phyloP scores from a whole-genome alignment of 2,113 vertebrate species.

The Clarias batrachus region DNA sequence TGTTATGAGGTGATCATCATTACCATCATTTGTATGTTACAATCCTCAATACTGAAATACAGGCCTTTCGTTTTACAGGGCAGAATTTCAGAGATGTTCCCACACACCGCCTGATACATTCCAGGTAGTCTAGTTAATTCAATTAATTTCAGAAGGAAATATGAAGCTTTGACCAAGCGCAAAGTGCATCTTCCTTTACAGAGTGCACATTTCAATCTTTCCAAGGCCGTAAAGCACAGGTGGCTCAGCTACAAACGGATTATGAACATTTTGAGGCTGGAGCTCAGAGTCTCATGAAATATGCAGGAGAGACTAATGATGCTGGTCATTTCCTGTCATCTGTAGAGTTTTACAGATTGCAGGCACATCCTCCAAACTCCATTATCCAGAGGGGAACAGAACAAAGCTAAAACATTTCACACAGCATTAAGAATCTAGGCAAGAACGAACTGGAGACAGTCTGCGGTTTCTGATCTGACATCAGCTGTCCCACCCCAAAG shows the following conservation, averaged over 20 bases:
- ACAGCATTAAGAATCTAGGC: neutral
- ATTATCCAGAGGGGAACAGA: slow-evolving; percentile 21
- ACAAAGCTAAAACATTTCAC: slow-evolving; percentile 1
- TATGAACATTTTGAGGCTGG: neutral
- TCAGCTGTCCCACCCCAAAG: neutral
- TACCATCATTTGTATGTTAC: neutral
- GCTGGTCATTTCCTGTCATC: slow-evolving; percentile 47
- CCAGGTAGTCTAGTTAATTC: slow-evolving; percentile 14
- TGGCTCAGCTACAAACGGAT: slow-evolving; percentile 9
- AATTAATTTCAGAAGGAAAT: slow-evolving; percentile 9
- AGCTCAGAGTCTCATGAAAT: slow-evolving; percentile 49
- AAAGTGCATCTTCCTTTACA: slow-evolving; percentile 18
- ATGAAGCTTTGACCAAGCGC: slow-evolving; percentile 4
- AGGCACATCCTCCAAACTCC: slow-evolving; percentile 40
- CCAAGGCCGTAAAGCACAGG: neutral
- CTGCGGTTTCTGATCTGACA: neutral
- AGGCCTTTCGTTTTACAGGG: neutral
- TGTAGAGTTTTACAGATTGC: slow-evolving; percentile 38
- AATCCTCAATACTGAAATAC: neutral
- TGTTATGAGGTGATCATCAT: neutral
- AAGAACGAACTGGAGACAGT: neutral
- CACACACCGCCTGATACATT: slow-evolving; percentile 13
- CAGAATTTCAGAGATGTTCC: neutral
- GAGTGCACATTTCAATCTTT: slow-evolving; percentile 7
- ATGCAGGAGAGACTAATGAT: slow-evolving; percentile 48